Conservation (phyloP, 2,113 vertebrate genomes). For the Formicarius rufipectus region DNA sequence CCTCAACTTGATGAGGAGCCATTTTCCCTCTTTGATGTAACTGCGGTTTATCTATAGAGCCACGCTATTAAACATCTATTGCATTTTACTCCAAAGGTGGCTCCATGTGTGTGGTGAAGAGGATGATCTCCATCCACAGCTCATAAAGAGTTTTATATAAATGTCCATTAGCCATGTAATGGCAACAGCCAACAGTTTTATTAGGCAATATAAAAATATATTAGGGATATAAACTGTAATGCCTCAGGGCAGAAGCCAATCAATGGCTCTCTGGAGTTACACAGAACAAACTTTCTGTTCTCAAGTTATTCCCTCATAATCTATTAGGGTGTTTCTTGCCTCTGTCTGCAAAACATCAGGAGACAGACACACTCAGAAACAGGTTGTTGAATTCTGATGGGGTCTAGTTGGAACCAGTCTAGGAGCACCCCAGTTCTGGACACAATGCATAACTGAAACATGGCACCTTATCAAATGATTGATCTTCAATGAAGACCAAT, state of each 20-base stretch:
- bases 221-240: conserved; percentile 60
- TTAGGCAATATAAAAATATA: conserved; percentile 66
- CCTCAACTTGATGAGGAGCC: background rate
- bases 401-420: background rate
- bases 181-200: conserved; percentile 65
- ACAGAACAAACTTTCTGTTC: conserved; percentile 42
- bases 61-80: background rate
- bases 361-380: background rate
- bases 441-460: background rate
- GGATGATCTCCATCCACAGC: conserved; percentile 54
- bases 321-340: background rate
- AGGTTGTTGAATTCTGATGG: background rate
- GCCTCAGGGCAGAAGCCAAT: conserved; percentile 56
- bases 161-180: conserved; percentile 52
- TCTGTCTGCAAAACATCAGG: background rate
- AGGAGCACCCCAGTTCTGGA: background rate
- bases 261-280: conserved; percentile 4
- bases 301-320: background rate
- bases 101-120: conserved; percentile 5
- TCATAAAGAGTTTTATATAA: conserved; percentile 61
- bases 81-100: conserved; percentile 15
- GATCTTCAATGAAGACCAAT: conserved; percentile 3
- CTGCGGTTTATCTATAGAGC: background rate
- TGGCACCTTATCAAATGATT: background rate
- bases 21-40: background rate